phyloP scores from a whole-genome alignment of 1,140 invertebrate genomes.

The Microvelia longipes region DNA sequence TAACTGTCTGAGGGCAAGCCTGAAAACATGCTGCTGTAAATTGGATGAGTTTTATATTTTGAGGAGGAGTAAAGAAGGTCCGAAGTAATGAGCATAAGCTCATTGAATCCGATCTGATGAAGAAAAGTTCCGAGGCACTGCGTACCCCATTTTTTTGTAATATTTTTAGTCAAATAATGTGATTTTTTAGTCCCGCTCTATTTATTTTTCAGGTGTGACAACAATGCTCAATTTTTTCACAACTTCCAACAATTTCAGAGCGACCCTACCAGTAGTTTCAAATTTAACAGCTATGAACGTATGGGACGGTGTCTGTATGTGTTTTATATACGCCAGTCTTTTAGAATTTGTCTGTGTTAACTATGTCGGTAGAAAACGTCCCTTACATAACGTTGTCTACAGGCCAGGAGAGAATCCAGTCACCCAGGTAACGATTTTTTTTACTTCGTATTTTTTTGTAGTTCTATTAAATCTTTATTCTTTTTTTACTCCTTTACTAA shows the following conservation, averaged over 20 bases:
- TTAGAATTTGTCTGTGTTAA: conserved; percentile 89
- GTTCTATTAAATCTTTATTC: not conserved
- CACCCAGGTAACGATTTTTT: conserved; percentile 50
- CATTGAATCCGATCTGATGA: too few species aligned
- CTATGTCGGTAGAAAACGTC: conserved; percentile 80
- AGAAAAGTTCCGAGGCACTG: too few species aligned
- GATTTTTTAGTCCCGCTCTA: too few species aligned
- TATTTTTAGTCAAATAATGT: too few species aligned
- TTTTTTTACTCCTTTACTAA: not conserved
- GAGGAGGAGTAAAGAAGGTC: too few species aligned
- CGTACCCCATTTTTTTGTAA: too few species aligned
- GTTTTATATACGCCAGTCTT: conserved; percentile 85
- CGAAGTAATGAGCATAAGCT: too few species aligned
- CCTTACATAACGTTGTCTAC: conserved; percentile 74
- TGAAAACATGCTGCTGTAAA: too few species aligned
- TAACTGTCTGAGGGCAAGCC: too few species aligned
- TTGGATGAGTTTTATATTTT: too few species aligned
- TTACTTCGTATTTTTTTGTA: not conserved
- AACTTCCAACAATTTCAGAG: conserved; percentile 75
- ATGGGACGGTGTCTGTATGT: conserved; percentile 92
- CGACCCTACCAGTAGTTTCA: conserved; percentile 78
- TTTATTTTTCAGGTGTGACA: conserved; percentile 60
- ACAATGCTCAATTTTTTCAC: conserved; percentile 97
- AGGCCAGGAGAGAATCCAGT: conserved; percentile 76
- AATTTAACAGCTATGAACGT: conserved; percentile 90